Percentiles rank a stretch among this genome's conserved stretches.
These are phyloP conservation scores for Porites australiensis DNA, from an alignment of 64 coral and sea anemone species.

Conservation along the genomic window DNA sequence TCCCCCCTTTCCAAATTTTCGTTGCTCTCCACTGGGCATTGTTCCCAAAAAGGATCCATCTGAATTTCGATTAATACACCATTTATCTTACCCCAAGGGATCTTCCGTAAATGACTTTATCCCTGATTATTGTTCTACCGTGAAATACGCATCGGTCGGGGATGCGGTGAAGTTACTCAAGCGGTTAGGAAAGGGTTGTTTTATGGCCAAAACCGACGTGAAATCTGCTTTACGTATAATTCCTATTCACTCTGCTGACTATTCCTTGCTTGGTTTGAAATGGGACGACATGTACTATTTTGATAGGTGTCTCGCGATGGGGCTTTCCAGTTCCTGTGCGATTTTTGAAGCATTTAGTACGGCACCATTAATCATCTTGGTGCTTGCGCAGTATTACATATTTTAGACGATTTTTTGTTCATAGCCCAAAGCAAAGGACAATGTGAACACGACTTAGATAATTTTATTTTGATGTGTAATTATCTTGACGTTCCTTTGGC, in stretches of 20 bases:
- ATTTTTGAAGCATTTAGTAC: conserved; percentile 50
- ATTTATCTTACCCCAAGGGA: neutral
- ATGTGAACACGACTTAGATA: neutral
- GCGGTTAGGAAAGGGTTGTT: conserved; percentile 3
- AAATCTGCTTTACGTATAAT: conserved; percentile 8
- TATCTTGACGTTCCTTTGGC: no score
- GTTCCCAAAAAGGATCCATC: no score
- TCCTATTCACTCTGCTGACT: conserved; percentile 55
- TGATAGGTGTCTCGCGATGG: conserved; percentile 35
- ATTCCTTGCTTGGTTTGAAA: conserved; percentile 50
- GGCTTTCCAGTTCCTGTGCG: conserved; percentile 21
- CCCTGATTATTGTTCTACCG: conserved; percentile 23
- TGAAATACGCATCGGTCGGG: conserved; percentile 21
- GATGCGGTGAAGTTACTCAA: neutral
- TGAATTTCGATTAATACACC: no score
- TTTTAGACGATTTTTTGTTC: conserved; percentile 57
- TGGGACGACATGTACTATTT: conserved; percentile 57
- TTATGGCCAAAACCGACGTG: conserved; percentile 25
- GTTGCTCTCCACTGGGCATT: no score
- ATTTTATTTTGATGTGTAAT: no score
- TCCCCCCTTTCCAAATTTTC: no score
- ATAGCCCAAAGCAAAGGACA: neutral
- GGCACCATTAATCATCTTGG: neutral
- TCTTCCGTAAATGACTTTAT: conserved; percentile 38
- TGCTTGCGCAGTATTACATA: conserved; percentile 32